These are phyloP conservation scores for Pararge aegeria DNA, from an alignment of 1,140 invertebrate species.

Conservation along the genomic window DNA sequence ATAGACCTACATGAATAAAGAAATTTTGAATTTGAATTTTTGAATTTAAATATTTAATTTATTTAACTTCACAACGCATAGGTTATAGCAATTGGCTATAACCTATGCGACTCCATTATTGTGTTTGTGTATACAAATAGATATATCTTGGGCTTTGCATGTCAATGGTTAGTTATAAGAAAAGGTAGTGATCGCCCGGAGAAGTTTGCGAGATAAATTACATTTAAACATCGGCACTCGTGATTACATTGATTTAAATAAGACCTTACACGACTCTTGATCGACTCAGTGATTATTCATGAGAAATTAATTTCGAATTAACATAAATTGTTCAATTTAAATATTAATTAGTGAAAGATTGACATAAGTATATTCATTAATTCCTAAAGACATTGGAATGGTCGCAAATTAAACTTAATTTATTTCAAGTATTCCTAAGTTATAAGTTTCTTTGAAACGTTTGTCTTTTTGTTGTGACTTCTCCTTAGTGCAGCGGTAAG, in stretches of 20 bases:
- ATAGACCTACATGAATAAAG: too few species aligned
- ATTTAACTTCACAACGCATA: too few species aligned
- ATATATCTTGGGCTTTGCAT: not conserved
- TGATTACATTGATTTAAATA: conserved; percentile 64
- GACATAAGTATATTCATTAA: not conserved
- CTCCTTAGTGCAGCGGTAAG: too few species aligned
- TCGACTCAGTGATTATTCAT: conserved; percentile 6
- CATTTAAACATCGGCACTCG: conserved; percentile 49
- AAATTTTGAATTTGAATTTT: too few species aligned
- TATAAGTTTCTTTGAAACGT: too few species aligned
- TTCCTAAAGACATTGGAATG: not conserved
- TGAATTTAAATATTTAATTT: too few species aligned
- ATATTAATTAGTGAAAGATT: not conserved
- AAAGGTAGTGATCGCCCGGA: conserved; percentile 48
- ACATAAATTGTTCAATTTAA: not conserved
- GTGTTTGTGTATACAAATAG: too few species aligned
- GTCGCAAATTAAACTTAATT: too few species aligned
- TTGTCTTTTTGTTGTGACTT: too few species aligned
- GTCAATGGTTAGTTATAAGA: conserved; percentile 35
- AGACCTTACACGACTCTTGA: conserved; percentile 38
- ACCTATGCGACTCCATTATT: too few species aligned
- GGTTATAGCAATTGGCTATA: too few species aligned
- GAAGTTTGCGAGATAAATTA: conserved; percentile 55
- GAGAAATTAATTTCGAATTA: conserved; percentile 10
- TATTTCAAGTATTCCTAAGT: too few species aligned